A percentile compares a stretch with the other conserved stretches of the same genome.
These are phyloP conservation scores for Orgyia antiqua DNA, from an alignment of 2,888 invertebrate genomes.

Conservation along the genomic window DNA sequence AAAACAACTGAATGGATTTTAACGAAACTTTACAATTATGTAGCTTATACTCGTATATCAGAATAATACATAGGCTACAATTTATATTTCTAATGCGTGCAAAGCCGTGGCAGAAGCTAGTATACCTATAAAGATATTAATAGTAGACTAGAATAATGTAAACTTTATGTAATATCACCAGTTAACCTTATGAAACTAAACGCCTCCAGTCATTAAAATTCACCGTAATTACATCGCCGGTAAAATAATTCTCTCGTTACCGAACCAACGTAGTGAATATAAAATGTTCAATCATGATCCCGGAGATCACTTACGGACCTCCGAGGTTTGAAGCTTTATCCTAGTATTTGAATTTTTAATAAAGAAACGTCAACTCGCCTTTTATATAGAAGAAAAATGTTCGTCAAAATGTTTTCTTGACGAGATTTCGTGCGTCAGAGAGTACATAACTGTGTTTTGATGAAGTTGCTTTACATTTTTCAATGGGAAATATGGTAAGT, in stretches of 20 bases:
- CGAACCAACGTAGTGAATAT: conserved; percentile 51
- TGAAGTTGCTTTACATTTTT: conserved; percentile 30
- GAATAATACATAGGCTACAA: too few relatives aligned
- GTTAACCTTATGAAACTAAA: conserved; percentile 14
- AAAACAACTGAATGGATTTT: too few relatives aligned
- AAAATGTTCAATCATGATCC: conserved; percentile 59
- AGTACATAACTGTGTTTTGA: conserved; percentile 30
- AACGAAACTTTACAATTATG: too few relatives aligned
- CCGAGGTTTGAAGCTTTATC: conserved; percentile 28
- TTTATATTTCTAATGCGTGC: too few relatives aligned
- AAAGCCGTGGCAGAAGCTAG: too few relatives aligned
- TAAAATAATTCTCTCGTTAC: conserved; percentile 44
- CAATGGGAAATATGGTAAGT: conserved; percentile 21
- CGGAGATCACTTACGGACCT: conserved; percentile 39
- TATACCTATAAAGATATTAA: too few relatives aligned
- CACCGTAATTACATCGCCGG: conserved; percentile 13
- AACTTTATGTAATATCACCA: too few relatives aligned
- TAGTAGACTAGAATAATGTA: too few relatives aligned
- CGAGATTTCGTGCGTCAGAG: conserved; percentile 24
- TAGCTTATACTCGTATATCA: too few relatives aligned
- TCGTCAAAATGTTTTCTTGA: conserved; percentile 37
- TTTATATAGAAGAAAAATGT: conserved; percentile 30
- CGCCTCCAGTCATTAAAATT: conserved; percentile 10
- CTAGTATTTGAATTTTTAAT: conserved; percentile 50
- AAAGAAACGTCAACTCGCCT: conserved; percentile 32